phyloP scores from a whole-genome alignment of 1,140 invertebrate species.

The Papilio polytes region DNA sequence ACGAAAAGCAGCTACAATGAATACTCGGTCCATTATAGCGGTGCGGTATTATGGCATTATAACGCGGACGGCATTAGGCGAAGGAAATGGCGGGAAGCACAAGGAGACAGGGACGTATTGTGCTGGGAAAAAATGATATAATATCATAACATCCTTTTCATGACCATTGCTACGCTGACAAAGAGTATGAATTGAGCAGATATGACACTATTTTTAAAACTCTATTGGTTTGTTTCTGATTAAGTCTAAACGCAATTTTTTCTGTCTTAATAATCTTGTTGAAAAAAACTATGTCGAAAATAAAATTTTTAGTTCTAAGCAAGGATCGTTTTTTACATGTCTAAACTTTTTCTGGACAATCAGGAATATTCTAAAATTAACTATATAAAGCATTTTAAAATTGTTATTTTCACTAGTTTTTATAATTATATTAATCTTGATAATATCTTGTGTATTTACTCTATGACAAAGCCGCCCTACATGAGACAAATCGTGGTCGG shows the following conservation, averaged over 20 bases:
- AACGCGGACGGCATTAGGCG: constrained; percentile 67
- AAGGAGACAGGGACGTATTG: constrained; percentile 61
- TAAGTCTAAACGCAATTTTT: too few species aligned
- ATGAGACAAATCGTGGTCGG: constrained; percentile 80
- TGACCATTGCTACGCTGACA: constrained; percentile 72
- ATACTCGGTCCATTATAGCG: constrained; percentile 54
- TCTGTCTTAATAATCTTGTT: too few species aligned
- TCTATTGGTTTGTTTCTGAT: neutral
- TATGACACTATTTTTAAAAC: neutral
- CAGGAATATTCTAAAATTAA: too few species aligned
- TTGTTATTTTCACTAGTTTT: too few species aligned
- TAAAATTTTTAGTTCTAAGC: too few species aligned
- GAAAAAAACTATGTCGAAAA: too few species aligned
- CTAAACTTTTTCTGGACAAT: too few species aligned
- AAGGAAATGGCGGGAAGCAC: constrained; percentile 71
- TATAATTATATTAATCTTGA: too few species aligned
- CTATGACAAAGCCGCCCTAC: constrained; percentile 72
- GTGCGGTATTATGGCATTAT: constrained; percentile 57
- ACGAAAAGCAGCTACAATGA: constrained; percentile 48
- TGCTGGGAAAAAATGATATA: constrained; percentile 75
- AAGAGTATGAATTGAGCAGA: constrained; percentile 33
- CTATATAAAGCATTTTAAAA: too few species aligned
- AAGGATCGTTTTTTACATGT: too few species aligned
- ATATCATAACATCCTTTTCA: constrained; percentile 80
- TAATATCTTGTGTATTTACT: constrained; percentile 55